phyloP scores from a whole-genome alignment of 1,140 invertebrate species.

The Alviniconcha marisindica region DNA sequence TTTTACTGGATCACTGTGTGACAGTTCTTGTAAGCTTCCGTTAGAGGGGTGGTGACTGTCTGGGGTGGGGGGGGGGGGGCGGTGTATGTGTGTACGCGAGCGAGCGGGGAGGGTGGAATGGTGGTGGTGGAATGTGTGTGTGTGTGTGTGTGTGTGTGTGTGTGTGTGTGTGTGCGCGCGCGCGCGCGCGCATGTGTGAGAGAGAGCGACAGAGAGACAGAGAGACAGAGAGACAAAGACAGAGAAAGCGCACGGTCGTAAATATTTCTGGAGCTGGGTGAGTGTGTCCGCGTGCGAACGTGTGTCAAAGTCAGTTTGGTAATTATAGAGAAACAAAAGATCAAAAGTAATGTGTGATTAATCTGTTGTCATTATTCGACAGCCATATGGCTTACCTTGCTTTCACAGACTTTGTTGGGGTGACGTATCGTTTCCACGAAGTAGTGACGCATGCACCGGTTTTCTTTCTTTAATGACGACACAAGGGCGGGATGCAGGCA shows the following conservation, averaged over 20 bases:
- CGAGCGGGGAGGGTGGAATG: background rate
- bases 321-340: too few species aligned
- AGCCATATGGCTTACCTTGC: conserved; percentile 53
- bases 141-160: background rate
- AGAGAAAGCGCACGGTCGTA: background rate
- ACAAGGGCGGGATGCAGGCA: conserved; percentile 30
- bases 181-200: background rate
- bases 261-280: background rate
- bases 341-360: too few species aligned
- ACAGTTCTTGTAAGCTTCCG: too few species aligned
- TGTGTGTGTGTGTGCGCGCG: background rate
- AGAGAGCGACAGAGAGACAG: background rate
- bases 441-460: conserved; percentile 62
- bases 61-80: background rate
- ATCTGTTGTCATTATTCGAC: too few species aligned
- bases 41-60: too few species aligned
- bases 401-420: conserved; percentile 57
- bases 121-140: background rate
- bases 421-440: conserved; percentile 58
- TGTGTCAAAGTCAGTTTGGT: too few species aligned
- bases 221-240: background rate
- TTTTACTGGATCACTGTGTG: too few species aligned
- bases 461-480: conserved; percentile 48
- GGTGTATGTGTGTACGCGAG: background rate
- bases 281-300: background rate